These are phyloP conservation scores for human DNA, from an alignment of 2,113 vertebrate species.

Conservation along the genomic window DNA sequence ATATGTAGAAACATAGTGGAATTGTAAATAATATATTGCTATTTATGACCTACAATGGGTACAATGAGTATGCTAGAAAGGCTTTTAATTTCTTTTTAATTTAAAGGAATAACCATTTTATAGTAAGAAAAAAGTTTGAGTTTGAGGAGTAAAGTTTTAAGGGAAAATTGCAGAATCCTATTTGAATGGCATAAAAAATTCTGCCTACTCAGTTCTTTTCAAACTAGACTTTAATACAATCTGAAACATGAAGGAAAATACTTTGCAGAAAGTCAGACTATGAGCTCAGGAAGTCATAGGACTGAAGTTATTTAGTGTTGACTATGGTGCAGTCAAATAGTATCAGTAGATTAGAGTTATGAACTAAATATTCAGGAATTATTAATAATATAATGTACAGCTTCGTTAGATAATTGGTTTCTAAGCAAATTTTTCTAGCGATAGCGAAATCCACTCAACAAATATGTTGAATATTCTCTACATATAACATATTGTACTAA, in stretches of 20 bases:
- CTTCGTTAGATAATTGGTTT: neutral
- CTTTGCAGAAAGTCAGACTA: neutral
- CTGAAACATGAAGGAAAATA: slow-evolving; percentile 26
- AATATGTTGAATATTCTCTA: neutral
- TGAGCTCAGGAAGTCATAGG: neutral
- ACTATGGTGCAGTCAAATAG: neutral
- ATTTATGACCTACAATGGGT: neutral
- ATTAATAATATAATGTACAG: neutral
- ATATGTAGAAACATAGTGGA: neutral
- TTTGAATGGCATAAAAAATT: neutral
- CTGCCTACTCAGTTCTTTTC: neutral
- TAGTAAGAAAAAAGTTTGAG: neutral
- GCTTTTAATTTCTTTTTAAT: neutral
- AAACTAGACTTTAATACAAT: neutral
- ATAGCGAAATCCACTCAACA: neutral
- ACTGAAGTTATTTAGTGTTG: neutral
- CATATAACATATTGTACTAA: neutral
- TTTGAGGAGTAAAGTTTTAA: neutral
- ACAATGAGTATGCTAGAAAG: neutral
- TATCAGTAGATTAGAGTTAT: neutral
- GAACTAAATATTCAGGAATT: neutral
- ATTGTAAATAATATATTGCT: neutral
- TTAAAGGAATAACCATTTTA: neutral
- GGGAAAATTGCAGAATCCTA: neutral
- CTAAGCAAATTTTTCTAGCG: neutral